A percentile compares a stretch with the other conserved stretches of the same genome.
Evolutionary conservation across 1,140 invertebrate genomes (phyloP).

Genomic region (Lamellibrachia luymesi): DNA sequence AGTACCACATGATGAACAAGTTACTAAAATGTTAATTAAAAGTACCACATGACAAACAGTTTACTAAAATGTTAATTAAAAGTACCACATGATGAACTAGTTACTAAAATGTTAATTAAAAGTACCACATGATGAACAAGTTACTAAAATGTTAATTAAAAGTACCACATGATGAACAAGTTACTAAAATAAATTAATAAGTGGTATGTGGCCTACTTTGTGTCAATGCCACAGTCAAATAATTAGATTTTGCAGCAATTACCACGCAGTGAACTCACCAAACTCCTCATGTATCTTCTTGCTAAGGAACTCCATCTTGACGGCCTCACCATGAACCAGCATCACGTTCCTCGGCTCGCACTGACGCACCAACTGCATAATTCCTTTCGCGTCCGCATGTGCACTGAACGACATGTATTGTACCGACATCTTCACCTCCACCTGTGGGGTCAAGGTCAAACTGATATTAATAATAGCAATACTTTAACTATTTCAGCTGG

Average conservation of each 20-base stretch:
- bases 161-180: not conserved
- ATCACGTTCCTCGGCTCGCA: conserved; percentile 97
- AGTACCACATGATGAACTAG: not conserved
- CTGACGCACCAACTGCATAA: conserved; percentile 98
- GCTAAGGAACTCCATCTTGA: conserved; percentile 91
- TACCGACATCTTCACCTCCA: conserved; percentile 97
- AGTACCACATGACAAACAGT: not conserved
- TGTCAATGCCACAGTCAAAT: too few relatives aligned
- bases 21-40: not conserved
- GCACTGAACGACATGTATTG: conserved; percentile 99
- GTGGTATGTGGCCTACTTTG: too few relatives aligned
- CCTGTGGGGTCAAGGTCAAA: conserved; percentile 39
- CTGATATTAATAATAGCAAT: not conserved
- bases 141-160: not conserved
- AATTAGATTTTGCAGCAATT: not conserved
- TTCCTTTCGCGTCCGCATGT: conserved; percentile 99
- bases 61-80: not conserved
- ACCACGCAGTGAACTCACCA: conserved; percentile 34
- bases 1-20: not conserved
- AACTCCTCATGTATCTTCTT: conserved; percentile 83
- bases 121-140: not conserved
- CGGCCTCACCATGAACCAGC: conserved; percentile 86
- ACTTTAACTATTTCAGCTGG: too few relatives aligned
- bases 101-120: not conserved
- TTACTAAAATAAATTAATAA: too few relatives aligned